These are phyloP conservation scores for Hyposoter didymator DNA, from an alignment of 2,888 invertebrate species.

Conservation along the genomic window DNA sequence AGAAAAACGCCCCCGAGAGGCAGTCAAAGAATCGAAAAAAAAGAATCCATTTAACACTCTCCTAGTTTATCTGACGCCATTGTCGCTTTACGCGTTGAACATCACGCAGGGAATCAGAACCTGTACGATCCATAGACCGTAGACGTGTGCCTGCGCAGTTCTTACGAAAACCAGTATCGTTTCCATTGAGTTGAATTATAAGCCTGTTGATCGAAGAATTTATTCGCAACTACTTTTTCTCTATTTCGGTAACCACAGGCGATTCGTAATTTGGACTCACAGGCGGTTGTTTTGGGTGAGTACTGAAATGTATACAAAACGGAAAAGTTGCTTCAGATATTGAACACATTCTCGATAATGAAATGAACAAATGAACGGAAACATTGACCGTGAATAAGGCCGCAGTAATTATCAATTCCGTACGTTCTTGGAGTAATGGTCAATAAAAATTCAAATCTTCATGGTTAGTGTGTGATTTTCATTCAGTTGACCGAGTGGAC, in stretches of 20 bases:
- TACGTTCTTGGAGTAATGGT: neutral
- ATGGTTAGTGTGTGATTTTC: neutral
- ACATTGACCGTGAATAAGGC: neutral
- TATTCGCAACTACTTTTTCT: neutral
- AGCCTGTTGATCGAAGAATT: neutral
- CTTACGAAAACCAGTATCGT: neutral
- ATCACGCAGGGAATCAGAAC: neutral
- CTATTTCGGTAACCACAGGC: neutral
- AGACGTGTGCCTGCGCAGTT: neutral
- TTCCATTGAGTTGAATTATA: neutral
- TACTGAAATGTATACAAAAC: neutral
- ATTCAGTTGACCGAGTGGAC: neutral
- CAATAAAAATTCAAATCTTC: neutral
- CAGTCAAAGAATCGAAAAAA: neutral
- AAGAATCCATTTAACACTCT: conserved; percentile 3
- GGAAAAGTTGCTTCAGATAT: neutral
- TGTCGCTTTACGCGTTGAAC: neutral
- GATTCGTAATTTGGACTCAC: neutral
- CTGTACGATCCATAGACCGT: neutral
- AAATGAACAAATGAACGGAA: no score
- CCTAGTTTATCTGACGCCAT: neutral
- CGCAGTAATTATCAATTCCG: neutral
- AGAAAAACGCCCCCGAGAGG: conserved; percentile 6
- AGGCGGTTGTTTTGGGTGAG: neutral
- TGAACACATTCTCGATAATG: neutral